Conservation (phyloP, 2,113 vertebrate species). For the Prionailurus viverrinus region DNA sequence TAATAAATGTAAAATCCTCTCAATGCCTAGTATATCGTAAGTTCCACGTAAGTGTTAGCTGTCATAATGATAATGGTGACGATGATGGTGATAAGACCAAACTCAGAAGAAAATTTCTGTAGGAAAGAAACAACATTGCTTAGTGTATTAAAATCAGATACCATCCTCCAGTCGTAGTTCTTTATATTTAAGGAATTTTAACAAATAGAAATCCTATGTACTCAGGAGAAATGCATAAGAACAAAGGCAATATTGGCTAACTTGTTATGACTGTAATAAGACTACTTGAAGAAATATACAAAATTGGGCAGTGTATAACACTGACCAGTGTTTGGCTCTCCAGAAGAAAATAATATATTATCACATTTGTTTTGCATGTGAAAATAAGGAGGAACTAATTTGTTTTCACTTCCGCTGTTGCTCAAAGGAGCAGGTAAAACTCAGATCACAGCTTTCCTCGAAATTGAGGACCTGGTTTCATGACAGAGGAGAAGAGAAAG, state of each 20-base stretch:
- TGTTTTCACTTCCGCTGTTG: not conserved
- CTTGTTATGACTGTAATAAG: not conserved
- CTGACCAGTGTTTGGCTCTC: not conserved
- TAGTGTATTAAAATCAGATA: not conserved
- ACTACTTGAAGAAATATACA: not conserved
- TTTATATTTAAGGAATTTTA: conserved; percentile 34
- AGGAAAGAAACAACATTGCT: not conserved
- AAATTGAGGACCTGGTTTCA: not conserved
- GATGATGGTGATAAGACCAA: not conserved
- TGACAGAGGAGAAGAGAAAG: not conserved
- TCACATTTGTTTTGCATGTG: not conserved
- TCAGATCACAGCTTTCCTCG: not conserved
- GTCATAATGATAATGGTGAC: not conserved
- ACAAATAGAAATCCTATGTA: not conserved
- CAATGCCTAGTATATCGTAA: not conserved
- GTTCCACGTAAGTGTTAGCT: not conserved
- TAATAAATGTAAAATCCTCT: not conserved
- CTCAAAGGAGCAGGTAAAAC: not conserved
- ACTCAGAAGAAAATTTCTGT: conserved; percentile 23
- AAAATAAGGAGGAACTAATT: not conserved
- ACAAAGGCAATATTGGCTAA: not conserved
- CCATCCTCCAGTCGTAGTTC: not conserved
- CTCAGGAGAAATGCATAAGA: not conserved
- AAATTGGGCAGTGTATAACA: not conserved
- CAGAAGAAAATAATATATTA: not conserved